Evolutionary conservation across 2,113 vertebrate species (phyloP).

Genomic region (Penelope pileata): DNA sequence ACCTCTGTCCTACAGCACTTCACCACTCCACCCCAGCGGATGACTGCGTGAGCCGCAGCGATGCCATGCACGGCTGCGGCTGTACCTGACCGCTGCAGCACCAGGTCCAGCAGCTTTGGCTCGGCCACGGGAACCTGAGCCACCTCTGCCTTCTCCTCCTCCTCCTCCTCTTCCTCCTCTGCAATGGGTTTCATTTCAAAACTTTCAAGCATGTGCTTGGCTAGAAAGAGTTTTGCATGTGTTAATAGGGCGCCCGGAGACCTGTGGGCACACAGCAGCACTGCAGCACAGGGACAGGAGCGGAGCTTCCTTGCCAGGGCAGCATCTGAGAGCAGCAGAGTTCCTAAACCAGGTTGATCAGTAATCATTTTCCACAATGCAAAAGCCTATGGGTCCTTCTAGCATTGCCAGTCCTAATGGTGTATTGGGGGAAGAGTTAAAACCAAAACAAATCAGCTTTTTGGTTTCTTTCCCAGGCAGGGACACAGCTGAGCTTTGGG

Average conservation of each 20-base stretch:
- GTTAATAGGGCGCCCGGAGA: neutral
- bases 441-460: neutral
- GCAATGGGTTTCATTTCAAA: slow-evolving; percentile 65
- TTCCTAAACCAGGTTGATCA: neutral
- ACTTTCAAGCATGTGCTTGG: slow-evolving; percentile 39
- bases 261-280: accelerated
- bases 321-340: neutral
- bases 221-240: slow-evolving; percentile 51
- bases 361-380: neutral
- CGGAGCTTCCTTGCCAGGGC: neutral
- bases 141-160: slow-evolving; percentile 45
- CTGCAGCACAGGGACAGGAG: neutral
- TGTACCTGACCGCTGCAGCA: slow-evolving; percentile 24
- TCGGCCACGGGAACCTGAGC: slow-evolving; percentile 41
- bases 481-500: neutral
- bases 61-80: neutral
- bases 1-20: slow-evolving; percentile 50
- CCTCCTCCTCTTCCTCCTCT: slow-evolving; percentile 62
- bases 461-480: neutral
- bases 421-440: neutral
- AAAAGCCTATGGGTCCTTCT: neutral
- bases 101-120: slow-evolving; percentile 5
- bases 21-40: slow-evolving; percentile 43
- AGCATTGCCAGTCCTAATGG: neutral
- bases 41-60: neutral